phyloP scores from a whole-genome alignment of 2,888 invertebrate genomes.

The Helleia helle region DNA sequence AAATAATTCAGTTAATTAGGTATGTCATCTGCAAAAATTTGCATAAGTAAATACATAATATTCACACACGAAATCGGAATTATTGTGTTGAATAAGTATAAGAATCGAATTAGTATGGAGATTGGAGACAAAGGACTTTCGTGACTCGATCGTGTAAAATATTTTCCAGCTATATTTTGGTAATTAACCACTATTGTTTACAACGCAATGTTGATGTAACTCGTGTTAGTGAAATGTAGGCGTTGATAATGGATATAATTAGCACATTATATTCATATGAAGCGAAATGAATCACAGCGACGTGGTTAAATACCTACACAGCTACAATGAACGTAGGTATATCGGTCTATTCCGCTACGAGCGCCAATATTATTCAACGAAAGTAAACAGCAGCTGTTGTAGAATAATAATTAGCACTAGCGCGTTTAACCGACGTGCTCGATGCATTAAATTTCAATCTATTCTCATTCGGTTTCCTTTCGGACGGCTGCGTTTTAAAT shows the following conservation, averaged over 20 bases:
- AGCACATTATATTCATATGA: background rate
- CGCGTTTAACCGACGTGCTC: constrained; percentile 48
- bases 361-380: constrained; percentile 55
- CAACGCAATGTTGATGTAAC: constrained; percentile 1
- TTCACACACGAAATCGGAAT: no score
- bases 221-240: background rate
- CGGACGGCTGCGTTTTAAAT: constrained; percentile 62
- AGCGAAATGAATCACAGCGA: constrained; percentile 38
- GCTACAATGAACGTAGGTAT: constrained; percentile 26
- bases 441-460: constrained; percentile 68
- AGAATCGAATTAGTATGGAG: no score
- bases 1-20: no score
- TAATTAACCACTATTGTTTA: constrained; percentile 5
- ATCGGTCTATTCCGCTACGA: constrained; percentile 40
- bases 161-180: background rate
- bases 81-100: no score
- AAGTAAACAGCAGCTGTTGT: constrained; percentile 65
- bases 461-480: constrained; percentile 67
- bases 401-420: constrained; percentile 61
- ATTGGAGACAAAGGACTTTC: background rate
- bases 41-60: no score
- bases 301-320: constrained; percentile 24
- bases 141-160: background rate
- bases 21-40: no score
- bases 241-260: constrained; percentile 1